Percentiles rank a stretch among this genome's conserved stretches.
Conservation (phyloP, 2,113 vertebrate species). For the Micromys minutus region DNA sequence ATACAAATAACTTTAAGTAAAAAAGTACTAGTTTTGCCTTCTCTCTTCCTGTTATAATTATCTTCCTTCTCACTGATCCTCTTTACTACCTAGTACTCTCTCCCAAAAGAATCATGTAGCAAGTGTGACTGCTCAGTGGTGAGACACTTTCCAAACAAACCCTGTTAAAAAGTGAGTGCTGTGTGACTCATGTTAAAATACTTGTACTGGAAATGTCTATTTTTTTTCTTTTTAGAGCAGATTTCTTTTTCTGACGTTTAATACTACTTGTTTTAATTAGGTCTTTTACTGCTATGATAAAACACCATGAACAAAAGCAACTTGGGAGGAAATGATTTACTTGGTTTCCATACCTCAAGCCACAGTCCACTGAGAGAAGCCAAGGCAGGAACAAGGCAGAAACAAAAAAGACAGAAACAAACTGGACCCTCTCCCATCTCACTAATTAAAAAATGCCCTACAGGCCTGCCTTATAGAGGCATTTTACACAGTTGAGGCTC, state of each 20-base stretch:
- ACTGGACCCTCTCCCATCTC: neutral
- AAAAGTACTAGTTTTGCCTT: slow-evolving; percentile 40
- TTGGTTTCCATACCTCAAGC: neutral
- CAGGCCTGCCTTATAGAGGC: neutral
- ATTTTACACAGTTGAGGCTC: neutral
- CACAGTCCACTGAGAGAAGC: neutral
- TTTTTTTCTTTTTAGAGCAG: neutral
- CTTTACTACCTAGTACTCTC: neutral
- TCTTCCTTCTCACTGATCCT: slow-evolving; percentile 32
- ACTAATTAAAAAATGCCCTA: neutral
- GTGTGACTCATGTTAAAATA: neutral
- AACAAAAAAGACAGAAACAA: neutral
- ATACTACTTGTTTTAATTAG: neutral
- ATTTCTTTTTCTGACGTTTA: slow-evolving; percentile 27
- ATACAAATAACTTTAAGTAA: slow-evolving; percentile 41
- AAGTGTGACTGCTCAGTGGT: neutral
- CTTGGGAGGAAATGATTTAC: neutral
- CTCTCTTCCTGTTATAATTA: neutral
- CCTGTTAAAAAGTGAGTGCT: neutral
- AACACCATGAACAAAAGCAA: neutral
- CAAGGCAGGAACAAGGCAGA: neutral
- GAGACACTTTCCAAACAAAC: slow-evolving; percentile 7
- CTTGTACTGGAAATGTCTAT: neutral
- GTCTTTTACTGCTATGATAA: neutral
- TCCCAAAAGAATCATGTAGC: neutral